Base-by-base conservation (phyloP, 1,140 invertebrate genomes). In the Platyscapa corneri region DNA sequence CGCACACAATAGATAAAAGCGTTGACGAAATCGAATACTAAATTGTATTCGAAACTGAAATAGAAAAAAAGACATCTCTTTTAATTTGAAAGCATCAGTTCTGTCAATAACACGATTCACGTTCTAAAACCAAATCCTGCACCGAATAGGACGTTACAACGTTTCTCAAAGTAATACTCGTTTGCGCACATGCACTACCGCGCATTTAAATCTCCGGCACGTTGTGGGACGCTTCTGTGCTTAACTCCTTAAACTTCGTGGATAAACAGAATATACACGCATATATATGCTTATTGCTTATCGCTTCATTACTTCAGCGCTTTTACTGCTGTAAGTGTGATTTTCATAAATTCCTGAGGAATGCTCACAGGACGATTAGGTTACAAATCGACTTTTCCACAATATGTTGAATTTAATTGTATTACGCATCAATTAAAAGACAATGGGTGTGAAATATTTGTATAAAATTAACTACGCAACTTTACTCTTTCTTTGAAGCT, bases 81-180 rank as follows among this genome's bases (percentile, higher is more conserved):
- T 8, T 64, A 5, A 5, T 10, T 67, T 3, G 23, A 60, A 60
- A 60, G 56, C 56, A 27, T 60, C 18, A 32, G 16, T 42, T 46
- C 46, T 12, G 34, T 32, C 39, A 82, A 82, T 75, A 75, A 23
- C 6, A 10, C 65, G 53, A 76, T 64, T 46, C 32, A 76, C 53
- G 34, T 46, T 76, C 75, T 60, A 72, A 23, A 30, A 37, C 37
- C 27, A 16, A 32, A 27, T 6, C 49, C 23, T 16, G n/a, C 14
- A 56, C 49, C 23, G n/a, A 1, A 30, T 46, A 46, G 6, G 12
- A 46, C 42, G 42, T 53, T 79, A 64, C 14, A 77, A 49, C 89
- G 88, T 91, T 89, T 92, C 89, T 89, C 91, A 1, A 27, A 90
- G 91, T 89, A 91, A 91, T 7, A 46, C 5, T 12, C 90, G 90